Conservation (phyloP, 2,888 invertebrate species). For the Drosophila mulleri region DNA sequence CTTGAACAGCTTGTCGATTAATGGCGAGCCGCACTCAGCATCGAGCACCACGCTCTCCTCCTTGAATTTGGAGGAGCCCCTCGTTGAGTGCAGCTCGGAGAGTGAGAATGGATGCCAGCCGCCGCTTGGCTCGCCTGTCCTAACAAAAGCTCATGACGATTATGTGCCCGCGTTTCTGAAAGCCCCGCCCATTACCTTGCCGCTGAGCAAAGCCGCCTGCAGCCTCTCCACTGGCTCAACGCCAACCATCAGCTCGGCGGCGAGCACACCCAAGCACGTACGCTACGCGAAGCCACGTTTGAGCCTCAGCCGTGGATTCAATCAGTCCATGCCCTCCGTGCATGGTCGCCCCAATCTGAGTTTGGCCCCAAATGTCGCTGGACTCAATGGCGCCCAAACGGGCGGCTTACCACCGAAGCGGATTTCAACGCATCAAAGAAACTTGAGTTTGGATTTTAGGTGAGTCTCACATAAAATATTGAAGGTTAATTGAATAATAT, state of each 20-base stretch:
- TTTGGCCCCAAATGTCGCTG: slow-evolving; percentile 48
- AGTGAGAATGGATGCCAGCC: slow-evolving; percentile 33
- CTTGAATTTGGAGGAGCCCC: slow-evolving; percentile 50
- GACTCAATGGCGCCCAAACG: slow-evolving; percentile 29
- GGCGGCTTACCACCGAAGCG: slow-evolving; percentile 78
- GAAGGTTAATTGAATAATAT: background rate
- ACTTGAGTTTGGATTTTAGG: slow-evolving; percentile 96
- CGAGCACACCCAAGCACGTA: slow-evolving; percentile 83
- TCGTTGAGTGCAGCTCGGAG: slow-evolving; percentile 29
- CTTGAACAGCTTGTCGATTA: slow-evolving; percentile 1
- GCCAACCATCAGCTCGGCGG: slow-evolving; percentile 79
- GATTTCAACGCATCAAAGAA: slow-evolving; percentile 90
- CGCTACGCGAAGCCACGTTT: slow-evolving; percentile 84
- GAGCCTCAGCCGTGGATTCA: slow-evolving; percentile 84
- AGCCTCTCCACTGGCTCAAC: slow-evolving; percentile 29
- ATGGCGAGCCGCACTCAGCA: slow-evolving; percentile 13
- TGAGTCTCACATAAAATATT: slow-evolving; percentile 80
- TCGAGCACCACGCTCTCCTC: slow-evolving; percentile 24
- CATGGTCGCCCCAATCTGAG: slow-evolving; percentile 84
- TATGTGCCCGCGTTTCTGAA: slow-evolving; percentile 79
- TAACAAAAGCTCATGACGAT: slow-evolving; percentile 47
- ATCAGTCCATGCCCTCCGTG: slow-evolving; percentile 85
- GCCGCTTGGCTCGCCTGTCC: slow-evolving; percentile 60
- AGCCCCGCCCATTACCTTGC: slow-evolving; percentile 79
- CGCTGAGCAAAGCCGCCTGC: slow-evolving; percentile 77